A percentile compares a stretch with the other conserved stretches of the same genome.
These are phyloP conservation scores for Anas bernieri DNA, from an alignment of 2,797 vertebrate species.

Conservation along the genomic window DNA sequence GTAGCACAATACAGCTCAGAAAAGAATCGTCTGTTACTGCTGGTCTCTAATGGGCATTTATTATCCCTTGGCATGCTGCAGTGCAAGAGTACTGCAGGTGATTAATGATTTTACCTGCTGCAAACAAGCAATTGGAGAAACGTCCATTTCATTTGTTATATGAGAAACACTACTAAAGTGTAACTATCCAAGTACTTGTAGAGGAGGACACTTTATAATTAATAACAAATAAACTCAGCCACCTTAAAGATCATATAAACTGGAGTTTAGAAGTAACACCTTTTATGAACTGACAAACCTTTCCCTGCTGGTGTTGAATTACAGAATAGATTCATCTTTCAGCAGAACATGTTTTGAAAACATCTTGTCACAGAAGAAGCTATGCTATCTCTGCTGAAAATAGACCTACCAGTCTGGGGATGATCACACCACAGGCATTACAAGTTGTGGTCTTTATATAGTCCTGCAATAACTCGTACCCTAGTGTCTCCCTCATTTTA, in stretches of 20 bases:
- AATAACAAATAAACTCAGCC: background rate
- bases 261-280: background rate
- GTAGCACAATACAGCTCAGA: background rate
- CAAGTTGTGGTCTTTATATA: background rate
- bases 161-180: background rate
- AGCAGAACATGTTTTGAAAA: background rate
- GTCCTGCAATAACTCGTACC: background rate
- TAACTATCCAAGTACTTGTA: conserved; percentile 23
- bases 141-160: conserved; percentile 4
- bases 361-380: background rate
- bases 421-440: accelerated
- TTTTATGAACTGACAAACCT: background rate
- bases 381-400: background rate
- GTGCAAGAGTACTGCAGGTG: background rate
- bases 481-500: background rate
- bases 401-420: background rate
- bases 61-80: background rate
- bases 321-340: background rate
- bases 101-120: conserved; percentile 18
- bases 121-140: conserved; percentile 34
- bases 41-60: background rate
- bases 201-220: conserved; percentile 15
- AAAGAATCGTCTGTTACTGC: background rate
- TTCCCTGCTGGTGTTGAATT: background rate
- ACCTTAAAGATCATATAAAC: background rate